A percentile compares a stretch with the other conserved stretches of the same genome.
phyloP scores from a whole-genome alignment of 2,113 vertebrate species.

The Cyprinus carpio region DNA sequence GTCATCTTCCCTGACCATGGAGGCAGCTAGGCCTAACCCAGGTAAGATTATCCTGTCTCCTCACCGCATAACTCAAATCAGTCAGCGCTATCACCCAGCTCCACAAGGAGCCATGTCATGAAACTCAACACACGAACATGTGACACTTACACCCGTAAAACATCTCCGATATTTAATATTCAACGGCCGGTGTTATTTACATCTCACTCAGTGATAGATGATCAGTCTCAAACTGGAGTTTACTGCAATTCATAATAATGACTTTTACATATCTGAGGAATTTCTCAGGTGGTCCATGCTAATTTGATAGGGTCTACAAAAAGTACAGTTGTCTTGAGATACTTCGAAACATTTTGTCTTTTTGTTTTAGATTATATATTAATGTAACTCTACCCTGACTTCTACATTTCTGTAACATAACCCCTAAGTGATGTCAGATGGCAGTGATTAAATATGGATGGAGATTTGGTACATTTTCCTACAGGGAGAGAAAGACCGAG shows the following conservation, averaged over 20 bases:
- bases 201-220: constrained; percentile 66
- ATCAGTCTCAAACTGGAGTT: not conserved
- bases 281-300: not conserved
- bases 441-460: constrained; percentile 80
- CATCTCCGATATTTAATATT: constrained; percentile 74
- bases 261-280: not conserved
- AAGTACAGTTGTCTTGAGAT: not conserved
- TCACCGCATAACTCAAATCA: constrained; percentile 57
- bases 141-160: constrained; percentile 67
- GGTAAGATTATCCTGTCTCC: constrained; percentile 53
- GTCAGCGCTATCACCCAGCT: constrained; percentile 50
- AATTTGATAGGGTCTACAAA: not conserved
- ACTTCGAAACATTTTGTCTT: not conserved
- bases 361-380: constrained; percentile 40
- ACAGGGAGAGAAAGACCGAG: constrained; percentile 65
- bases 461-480: constrained; percentile 74
- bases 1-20: constrained; percentile 51
- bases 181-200: constrained; percentile 76
- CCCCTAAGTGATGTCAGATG: constrained; percentile 66
- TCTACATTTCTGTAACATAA: constrained; percentile 68
- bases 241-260: not conserved
- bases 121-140: constrained; percentile 59
- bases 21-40: constrained; percentile 48
- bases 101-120: constrained; percentile 37
- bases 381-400: constrained; percentile 46